These are phyloP conservation scores for Calidris pugnax DNA, from an alignment of 2,113 vertebrate genomes.

Conservation along the genomic window DNA sequence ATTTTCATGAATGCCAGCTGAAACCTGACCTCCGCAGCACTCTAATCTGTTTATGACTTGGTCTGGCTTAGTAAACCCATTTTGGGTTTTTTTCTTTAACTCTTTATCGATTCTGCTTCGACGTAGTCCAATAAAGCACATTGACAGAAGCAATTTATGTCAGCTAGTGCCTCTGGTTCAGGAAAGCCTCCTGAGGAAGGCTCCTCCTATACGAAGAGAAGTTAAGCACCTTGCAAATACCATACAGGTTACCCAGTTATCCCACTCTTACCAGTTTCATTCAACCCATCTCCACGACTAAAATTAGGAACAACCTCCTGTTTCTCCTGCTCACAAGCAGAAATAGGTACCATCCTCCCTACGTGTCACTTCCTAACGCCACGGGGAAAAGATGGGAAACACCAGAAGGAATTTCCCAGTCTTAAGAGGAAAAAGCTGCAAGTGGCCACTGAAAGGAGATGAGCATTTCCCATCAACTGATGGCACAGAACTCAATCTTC, in stretches of 20 bases:
- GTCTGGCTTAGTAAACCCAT: not conserved
- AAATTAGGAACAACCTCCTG: not conserved
- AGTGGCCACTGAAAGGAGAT: not conserved
- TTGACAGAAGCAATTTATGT: conserved; percentile 11
- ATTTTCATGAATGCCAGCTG: not conserved
- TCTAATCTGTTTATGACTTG: not conserved
- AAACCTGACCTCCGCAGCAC: conserved; percentile 14
- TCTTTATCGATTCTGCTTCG: conserved; percentile 29
- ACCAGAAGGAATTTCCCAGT: not conserved
- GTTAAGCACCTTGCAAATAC: not conserved
- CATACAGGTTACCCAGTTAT: not conserved
- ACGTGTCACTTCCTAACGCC: not conserved
- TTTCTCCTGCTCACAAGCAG: not conserved
- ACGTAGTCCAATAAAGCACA: conserved; percentile 35
- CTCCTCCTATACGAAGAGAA: not conserved
- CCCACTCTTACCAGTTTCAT: not conserved
- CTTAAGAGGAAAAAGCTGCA: not conserved
- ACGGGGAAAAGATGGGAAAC: not conserved
- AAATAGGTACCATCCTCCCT: not conserved
- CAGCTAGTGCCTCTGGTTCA: not conserved
- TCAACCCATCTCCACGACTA: not conserved
- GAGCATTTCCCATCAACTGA: not conserved
- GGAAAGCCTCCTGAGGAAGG: not conserved
- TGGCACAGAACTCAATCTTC: not conserved
- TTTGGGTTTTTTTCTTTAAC: not conserved